Conservation (phyloP, 2,797 vertebrate species). For the Halcyon chelicuti region DNA sequence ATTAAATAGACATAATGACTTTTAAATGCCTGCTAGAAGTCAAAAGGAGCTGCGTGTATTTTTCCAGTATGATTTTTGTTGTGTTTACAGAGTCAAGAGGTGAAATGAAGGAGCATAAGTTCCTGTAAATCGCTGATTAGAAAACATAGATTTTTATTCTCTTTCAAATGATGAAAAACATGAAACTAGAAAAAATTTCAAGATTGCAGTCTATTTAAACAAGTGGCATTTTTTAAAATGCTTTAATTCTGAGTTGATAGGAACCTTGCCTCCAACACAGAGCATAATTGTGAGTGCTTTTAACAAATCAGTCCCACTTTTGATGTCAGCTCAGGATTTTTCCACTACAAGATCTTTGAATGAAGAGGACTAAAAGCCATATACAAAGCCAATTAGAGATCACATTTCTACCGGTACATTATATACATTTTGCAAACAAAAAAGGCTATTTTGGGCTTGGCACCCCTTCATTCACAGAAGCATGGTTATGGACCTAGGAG, state of each 20-base stretch:
- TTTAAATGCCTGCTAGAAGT: background rate
- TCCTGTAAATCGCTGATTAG: background rate
- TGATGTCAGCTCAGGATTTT: constrained; percentile 44
- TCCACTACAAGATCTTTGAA: constrained; percentile 26
- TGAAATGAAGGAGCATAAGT: background rate
- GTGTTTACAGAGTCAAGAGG: background rate
- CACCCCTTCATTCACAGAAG: constrained; percentile 25
- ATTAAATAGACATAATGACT: background rate
- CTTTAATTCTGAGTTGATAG: background rate
- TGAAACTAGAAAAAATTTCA: background rate
- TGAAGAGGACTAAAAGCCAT: constrained; percentile 65
- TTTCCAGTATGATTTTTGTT: background rate
- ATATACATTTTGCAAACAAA: background rate
- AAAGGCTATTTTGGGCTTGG: background rate
- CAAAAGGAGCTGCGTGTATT: background rate
- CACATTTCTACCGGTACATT: background rate
- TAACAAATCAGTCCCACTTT: background rate
- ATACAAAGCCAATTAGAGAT: background rate
- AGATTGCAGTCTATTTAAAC: background rate
- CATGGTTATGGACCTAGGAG: background rate
- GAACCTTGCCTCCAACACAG: background rate
- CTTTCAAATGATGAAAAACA: background rate
- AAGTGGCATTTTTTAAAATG: background rate
- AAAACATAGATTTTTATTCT: background rate
- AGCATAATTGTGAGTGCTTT: background rate